phyloP scores from a whole-genome alignment of 2,888 invertebrate species.

The Tiliacea citrago region DNA sequence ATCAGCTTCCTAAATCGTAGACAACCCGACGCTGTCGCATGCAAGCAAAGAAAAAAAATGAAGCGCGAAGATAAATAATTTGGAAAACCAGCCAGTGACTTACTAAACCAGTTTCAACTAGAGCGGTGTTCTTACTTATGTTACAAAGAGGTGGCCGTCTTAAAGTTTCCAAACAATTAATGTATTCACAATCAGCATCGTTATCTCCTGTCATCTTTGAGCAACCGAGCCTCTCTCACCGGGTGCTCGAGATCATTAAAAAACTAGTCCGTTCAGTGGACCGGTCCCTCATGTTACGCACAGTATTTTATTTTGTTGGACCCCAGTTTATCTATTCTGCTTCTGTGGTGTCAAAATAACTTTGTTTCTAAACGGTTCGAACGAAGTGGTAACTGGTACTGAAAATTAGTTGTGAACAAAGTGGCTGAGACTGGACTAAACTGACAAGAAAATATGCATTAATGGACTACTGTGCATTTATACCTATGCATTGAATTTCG shows the following conservation, averaged over 20 bases:
- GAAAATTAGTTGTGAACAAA: slow-evolving; percentile 12
- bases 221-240: slow-evolving; percentile 73
- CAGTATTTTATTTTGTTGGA: slow-evolving; percentile 53
- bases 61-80: slow-evolving; percentile 51
- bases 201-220: slow-evolving; percentile 85
- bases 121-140: slow-evolving; percentile 44
- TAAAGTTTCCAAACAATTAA: slow-evolving; percentile 70
- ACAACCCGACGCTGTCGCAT: slow-evolving; percentile 45
- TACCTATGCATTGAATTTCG: background rate
- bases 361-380: slow-evolving; percentile 43
- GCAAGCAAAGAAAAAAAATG: slow-evolving; percentile 21
- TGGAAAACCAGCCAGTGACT: slow-evolving; percentile 36
- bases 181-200: slow-evolving; percentile 73
- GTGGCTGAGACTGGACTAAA: slow-evolving; percentile 12
- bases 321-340: slow-evolving; percentile 49
- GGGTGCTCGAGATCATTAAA: slow-evolving; percentile 79
- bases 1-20: slow-evolving; percentile 36
- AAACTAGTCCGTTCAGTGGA: slow-evolving; percentile 78
- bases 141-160: slow-evolving; percentile 47
- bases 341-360: slow-evolving; percentile 64
- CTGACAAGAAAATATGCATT: slow-evolving; percentile 18
- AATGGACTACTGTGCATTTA: slow-evolving; percentile 1
- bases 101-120: slow-evolving; percentile 48
- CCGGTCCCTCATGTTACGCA: slow-evolving; percentile 58
- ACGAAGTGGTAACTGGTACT: background rate